Percentiles rank a stretch among this genome's conserved stretches.
Conservation (phyloP, 1,140 invertebrate species). For the Mycetomoellerius zeteki region DNA sequence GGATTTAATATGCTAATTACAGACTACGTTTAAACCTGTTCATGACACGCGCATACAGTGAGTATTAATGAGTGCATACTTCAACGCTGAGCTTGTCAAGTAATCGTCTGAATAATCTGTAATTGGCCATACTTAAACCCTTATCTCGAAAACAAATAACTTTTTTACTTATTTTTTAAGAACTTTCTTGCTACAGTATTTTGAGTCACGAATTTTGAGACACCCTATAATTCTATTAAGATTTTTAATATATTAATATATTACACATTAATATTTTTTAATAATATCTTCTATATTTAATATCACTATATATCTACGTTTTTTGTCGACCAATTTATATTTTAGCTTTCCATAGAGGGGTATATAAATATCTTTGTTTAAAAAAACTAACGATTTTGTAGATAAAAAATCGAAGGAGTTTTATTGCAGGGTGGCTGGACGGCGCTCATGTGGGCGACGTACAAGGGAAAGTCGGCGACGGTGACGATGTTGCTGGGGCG, state of each 20-base stretch:
- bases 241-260: background rate
- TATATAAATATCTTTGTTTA: background rate
- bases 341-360: background rate
- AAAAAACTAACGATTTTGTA: background rate
- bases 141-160: too few relatives aligned
- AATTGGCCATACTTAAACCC: too few relatives aligned
- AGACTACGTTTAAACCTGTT: too few relatives aligned
- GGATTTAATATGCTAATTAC: too few relatives aligned
- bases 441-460: constrained; percentile 98
- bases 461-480: constrained; percentile 95
- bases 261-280: background rate
- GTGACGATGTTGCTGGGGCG: constrained; percentile 94
- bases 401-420: background rate
- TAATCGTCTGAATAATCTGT: too few relatives aligned
- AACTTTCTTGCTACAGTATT: too few relatives aligned
- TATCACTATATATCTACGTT: background rate
- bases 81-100: too few relatives aligned
- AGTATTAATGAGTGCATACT: too few relatives aligned
- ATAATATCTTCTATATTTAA: background rate
- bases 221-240: background rate
- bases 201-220: too few relatives aligned
- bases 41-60: too few relatives aligned
- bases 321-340: background rate
- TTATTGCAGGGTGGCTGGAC: constrained; percentile 96
- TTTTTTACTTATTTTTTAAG: too few relatives aligned